phyloP scores from a whole-genome alignment of 2,797 vertebrate species.

The Nasua narica region DNA sequence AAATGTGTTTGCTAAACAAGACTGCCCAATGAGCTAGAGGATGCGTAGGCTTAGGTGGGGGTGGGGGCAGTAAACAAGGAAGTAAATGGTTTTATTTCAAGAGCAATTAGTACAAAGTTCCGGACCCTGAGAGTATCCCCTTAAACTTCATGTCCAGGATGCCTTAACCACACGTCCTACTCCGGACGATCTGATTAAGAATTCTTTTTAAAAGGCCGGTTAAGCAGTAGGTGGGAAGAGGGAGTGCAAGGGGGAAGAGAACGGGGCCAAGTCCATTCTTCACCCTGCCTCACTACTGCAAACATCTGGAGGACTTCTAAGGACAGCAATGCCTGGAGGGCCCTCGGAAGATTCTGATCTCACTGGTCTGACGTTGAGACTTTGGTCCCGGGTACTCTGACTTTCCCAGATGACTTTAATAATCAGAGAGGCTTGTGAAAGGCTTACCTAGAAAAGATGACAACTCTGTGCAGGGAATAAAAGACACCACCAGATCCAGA shows the following conservation, averaged over 20 bases:
- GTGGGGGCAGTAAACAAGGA: background rate
- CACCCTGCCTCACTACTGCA: background rate
- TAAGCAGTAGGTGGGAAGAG: background rate
- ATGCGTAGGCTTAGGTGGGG: background rate
- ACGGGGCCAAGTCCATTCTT: fast-evolving
- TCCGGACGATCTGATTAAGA: background rate
- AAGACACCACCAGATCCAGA: background rate
- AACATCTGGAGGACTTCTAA: background rate
- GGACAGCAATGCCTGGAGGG: background rate
- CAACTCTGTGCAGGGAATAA: too few relatives aligned
- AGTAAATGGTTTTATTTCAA: background rate
- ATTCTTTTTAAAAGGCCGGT: background rate
- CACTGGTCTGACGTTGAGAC: background rate
- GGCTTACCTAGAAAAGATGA: background rate
- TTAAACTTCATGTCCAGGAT: background rate
- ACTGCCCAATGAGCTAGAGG: background rate
- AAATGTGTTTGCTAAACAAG: background rate
- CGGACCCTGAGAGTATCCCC: background rate
- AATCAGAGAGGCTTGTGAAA: background rate
- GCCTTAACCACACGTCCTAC: background rate
- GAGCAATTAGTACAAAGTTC: background rate
- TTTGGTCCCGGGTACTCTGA: background rate
- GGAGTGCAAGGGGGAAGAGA: background rate
- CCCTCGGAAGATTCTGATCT: background rate
- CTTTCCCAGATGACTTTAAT: background rate